These are phyloP conservation scores for Haliclona indistincta DNA, from an alignment of 37 sponge, comb jelly and placozoan species.

Conservation along the genomic window DNA sequence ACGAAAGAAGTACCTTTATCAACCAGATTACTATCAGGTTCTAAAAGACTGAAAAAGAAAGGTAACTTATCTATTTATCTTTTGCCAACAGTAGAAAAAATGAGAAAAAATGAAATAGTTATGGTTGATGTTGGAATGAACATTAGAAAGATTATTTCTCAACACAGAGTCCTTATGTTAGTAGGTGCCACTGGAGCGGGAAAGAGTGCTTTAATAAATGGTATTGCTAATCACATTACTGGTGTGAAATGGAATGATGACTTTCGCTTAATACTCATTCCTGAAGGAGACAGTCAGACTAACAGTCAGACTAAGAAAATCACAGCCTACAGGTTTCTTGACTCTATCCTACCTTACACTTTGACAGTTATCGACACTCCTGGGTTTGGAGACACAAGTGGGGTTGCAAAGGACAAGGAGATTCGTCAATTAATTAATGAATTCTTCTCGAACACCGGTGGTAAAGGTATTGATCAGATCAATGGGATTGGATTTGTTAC, in stretches of 20 bases:
- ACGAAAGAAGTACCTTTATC: too few species aligned
- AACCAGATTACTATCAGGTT: too few species aligned
- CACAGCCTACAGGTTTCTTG: slow-evolving; percentile 51
- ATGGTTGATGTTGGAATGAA: too few species aligned
- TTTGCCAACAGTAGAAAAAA: too few species aligned
- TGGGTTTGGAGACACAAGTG: slow-evolving; percentile 58
- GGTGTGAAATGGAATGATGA: slow-evolving; percentile 59
- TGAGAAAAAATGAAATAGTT: too few species aligned
- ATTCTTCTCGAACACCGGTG: slow-evolving; percentile 14
- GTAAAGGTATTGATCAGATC: slow-evolving; percentile 17
- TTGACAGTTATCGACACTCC: slow-evolving; percentile 61
- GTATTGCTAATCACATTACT: slow-evolving; percentile 48
- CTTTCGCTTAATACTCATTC: slow-evolving; percentile 47
- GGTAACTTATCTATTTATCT: too few species aligned
- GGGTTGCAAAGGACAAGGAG: slow-evolving; percentile 29
- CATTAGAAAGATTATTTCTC: too few species aligned
- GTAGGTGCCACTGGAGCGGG: slow-evolving; percentile 68
- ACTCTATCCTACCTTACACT: slow-evolving; percentile 18
- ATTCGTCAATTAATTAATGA: slow-evolving; percentile 23
- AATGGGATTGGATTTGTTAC: slow-evolving; percentile 57
- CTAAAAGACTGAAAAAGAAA: too few species aligned
- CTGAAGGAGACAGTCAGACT: slow-evolving; percentile 28
- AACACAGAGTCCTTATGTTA: slow-evolving; percentile 43
- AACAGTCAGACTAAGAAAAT: slow-evolving; percentile 38
- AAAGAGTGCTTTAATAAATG: slow-evolving; percentile 57